phyloP scores from a whole-genome alignment of 2,888 invertebrate genomes.

The Lissocephala sabroskyi region DNA sequence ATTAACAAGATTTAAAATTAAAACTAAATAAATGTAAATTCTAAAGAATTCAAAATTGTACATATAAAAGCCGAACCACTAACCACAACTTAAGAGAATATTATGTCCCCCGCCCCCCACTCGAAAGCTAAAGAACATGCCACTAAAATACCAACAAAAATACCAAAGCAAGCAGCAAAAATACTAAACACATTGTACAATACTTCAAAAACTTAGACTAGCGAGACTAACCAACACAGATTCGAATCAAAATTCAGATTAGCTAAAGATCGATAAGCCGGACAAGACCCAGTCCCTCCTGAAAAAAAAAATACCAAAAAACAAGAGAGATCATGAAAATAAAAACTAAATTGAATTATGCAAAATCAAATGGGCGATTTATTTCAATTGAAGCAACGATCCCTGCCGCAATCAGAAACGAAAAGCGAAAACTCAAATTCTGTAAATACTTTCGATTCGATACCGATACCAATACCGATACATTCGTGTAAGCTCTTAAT shows the following conservation, averaged over 20 bases:
- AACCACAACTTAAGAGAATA: constrained; percentile 1
- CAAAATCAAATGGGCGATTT: constrained; percentile 16
- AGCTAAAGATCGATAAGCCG: too few relatives aligned
- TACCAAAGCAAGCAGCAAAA: constrained; percentile 13
- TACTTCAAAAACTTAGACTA: constrained; percentile 1
- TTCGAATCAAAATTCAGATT: not conserved
- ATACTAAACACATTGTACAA: constrained; percentile 11
- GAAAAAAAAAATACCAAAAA: too few relatives aligned
- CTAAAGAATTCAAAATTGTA: constrained; percentile 39
- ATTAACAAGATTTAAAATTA: constrained; percentile 46
- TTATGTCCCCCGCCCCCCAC: too few relatives aligned
- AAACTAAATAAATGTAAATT: constrained; percentile 39
- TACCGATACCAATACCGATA: too few relatives aligned
- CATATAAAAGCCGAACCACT: constrained; percentile 10
- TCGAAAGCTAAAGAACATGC: constrained; percentile 12
- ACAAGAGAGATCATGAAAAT: constrained; percentile 17
- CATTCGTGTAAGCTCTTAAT: too few relatives aligned
- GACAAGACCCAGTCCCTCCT: too few relatives aligned
- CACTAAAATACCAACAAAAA: constrained; percentile 16
- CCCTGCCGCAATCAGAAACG: constrained; percentile 14
- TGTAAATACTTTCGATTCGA: constrained; percentile 20
- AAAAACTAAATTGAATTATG: constrained; percentile 23
- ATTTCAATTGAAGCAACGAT: constrained; percentile 36
- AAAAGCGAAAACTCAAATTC: too few relatives aligned
- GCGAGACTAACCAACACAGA: not conserved